phyloP scores from a whole-genome alignment of 2,113 vertebrate species.

The Alouatta palliata region DNA sequence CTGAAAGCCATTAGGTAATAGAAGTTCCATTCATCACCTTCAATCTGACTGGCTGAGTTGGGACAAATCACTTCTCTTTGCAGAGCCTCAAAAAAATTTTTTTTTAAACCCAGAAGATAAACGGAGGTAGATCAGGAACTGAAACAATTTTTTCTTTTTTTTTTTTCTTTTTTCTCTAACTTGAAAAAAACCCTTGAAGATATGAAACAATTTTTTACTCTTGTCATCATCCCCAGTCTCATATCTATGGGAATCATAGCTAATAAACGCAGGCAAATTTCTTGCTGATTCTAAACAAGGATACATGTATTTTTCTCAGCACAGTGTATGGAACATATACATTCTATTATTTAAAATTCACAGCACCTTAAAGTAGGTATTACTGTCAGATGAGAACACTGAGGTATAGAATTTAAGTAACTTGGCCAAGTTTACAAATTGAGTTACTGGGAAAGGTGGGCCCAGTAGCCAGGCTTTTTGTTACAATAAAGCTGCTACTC shows the following conservation, averaged over 20 bases:
- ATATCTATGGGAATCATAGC: not conserved
- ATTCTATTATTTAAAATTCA: conserved; percentile 51
- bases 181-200: no score
- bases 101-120: not conserved
- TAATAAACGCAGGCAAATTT: conserved; percentile 1
- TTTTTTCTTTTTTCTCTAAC: no score
- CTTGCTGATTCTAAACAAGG: not conserved
- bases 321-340: not conserved
- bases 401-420: conserved; percentile 39
- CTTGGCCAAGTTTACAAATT: not conserved
- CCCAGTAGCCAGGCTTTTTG: not conserved
- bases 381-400: not conserved
- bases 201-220: not conserved
- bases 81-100: not conserved
- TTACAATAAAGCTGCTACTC: not conserved
- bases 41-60: not conserved
- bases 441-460: not conserved
- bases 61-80: conserved; percentile 29
- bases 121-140: not conserved
- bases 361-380: not conserved
- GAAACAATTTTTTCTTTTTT: not conserved
- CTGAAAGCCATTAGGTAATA: not conserved
- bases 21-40: not conserved
- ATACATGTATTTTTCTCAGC: not conserved
- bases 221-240: not conserved